phyloP scores from a whole-genome alignment of 2,113 vertebrate genomes.

The Ammospiza caudacuta region DNA sequence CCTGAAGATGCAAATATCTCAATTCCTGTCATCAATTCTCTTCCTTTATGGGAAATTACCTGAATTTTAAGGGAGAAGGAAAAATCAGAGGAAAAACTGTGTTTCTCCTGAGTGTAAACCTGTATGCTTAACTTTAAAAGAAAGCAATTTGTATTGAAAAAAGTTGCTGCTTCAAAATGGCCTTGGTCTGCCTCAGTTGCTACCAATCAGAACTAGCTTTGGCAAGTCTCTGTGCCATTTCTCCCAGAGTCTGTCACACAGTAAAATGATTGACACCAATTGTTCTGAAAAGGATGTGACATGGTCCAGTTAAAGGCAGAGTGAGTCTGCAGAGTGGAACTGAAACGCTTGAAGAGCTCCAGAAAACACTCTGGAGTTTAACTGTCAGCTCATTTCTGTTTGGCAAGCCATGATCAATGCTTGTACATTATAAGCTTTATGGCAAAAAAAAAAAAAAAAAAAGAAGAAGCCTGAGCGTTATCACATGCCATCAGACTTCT shows the following conservation, averaged over 20 bases:
- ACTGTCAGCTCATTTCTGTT: slow-evolving; percentile 58
- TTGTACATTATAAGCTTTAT: background rate
- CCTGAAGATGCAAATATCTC: background rate
- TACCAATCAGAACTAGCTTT: background rate
- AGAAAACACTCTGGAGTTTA: slow-evolving; percentile 1
- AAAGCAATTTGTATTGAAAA: background rate
- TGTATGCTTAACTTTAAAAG: background rate
- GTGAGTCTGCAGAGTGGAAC: slow-evolving; percentile 28
- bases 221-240: background rate
- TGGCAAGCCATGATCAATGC: slow-evolving; percentile 41
- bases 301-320: slow-evolving; percentile 13
- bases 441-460: background rate
- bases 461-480: background rate
- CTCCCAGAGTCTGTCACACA: background rate
- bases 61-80: background rate
- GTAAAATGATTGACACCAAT: slow-evolving; percentile 15
- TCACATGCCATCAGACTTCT: slow-evolving; percentile 61
- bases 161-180: background rate
- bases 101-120: background rate
- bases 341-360: slow-evolving; percentile 38
- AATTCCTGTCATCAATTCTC: background rate
- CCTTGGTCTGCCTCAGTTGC: background rate
- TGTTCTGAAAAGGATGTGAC: background rate
- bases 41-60: background rate
- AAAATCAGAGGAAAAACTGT: background rate